phyloP scores from a whole-genome alignment of 2,797 vertebrate genomes.

The Leuciscus waleckii region DNA sequence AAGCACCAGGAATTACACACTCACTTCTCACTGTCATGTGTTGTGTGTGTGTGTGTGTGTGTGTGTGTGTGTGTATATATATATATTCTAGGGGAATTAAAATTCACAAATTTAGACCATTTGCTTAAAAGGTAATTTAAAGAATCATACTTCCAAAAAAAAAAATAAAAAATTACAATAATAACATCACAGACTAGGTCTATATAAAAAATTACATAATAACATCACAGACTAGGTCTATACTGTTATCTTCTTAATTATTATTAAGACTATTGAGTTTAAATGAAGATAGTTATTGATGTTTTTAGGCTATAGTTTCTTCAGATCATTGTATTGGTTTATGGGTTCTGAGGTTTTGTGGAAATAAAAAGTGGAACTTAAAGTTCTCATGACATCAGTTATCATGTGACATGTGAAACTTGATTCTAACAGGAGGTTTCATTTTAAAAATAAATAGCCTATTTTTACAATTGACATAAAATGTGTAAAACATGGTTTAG shows the following conservation, averaged over 20 bases:
- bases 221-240: no score
- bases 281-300: neutral
- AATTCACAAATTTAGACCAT: neutral
- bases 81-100: neutral
- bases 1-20: neutral
- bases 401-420: neutral
- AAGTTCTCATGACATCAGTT: neutral
- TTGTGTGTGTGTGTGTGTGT: no score
- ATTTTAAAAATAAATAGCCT: neutral
- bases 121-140: neutral
- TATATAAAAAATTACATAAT: no score
- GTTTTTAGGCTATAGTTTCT: neutral
- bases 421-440: neutral
- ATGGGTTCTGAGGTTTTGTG: neutral
- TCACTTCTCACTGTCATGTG: neutral
- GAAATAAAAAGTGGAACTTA: constrained; percentile 20
- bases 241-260: neutral
- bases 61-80: no score
- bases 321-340: neutral
- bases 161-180: no score
- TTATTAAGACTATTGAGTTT: neutral
- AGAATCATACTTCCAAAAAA: neutral
- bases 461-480: neutral
- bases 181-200: no score
- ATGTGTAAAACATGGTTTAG: neutral